These are phyloP conservation scores for Percopsis transmontana DNA, from an alignment of 2,113 vertebrate species.

Conservation along the genomic window DNA sequence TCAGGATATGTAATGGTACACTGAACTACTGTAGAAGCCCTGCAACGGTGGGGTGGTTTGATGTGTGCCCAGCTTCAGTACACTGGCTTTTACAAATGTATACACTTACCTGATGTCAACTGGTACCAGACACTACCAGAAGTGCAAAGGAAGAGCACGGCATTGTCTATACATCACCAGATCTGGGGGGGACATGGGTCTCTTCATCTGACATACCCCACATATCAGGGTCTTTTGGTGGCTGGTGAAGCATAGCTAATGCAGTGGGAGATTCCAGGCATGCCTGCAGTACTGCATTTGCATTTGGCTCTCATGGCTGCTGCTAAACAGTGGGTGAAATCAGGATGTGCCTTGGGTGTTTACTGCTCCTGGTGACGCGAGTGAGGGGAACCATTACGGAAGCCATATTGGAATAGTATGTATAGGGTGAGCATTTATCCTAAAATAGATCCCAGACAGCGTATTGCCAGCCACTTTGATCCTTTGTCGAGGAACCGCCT, in stretches of 20 bases:
- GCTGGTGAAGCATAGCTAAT: constrained; percentile 48
- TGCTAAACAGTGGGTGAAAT: constrained; percentile 36
- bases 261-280: constrained; percentile 52
- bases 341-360: constrained; percentile 34
- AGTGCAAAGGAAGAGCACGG: not conserved
- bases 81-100: too few species aligned
- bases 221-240: constrained; percentile 44
- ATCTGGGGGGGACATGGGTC: constrained; percentile 1
- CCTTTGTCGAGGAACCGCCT: constrained; percentile 2
- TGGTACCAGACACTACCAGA: too few species aligned
- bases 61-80: not conserved
- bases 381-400: constrained; percentile 23
- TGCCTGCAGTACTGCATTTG: constrained; percentile 58
- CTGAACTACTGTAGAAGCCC: not conserved
- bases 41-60: not conserved
- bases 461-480: not conserved
- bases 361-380: constrained; percentile 22
- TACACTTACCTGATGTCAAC: too few species aligned
- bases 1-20: not conserved
- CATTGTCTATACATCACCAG: constrained; percentile 12
- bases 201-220: constrained; percentile 38
- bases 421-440: not conserved
- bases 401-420: constrained; percentile 6
- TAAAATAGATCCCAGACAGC: not conserved
- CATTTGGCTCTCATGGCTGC: constrained; percentile 52